Percentiles rank a stretch among this genome's conserved stretches.
Evolutionary conservation across 2,888 invertebrate species (phyloP).

Genomic region (Pollenia griseotomentosa): DNA sequence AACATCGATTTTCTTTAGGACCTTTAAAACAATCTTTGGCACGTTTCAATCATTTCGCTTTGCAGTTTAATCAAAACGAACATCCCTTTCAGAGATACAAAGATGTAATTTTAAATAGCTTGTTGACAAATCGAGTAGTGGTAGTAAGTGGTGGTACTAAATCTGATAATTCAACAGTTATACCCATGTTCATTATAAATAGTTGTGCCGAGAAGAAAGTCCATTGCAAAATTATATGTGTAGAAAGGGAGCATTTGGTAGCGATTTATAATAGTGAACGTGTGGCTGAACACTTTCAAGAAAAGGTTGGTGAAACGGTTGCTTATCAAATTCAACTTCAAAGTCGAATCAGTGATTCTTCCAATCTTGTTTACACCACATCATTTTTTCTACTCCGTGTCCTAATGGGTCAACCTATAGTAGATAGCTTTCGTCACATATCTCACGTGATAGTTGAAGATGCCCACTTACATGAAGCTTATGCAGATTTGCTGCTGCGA

Average conservation of each 20-base stretch:
- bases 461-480: conserved; percentile 95
- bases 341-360: conserved; percentile 77
- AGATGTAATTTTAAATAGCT: conserved; percentile 60
- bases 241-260: conserved; percentile 94
- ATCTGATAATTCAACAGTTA: conserved; percentile 95
- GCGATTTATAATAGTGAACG: conserved; percentile 95
- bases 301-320: conserved; percentile 88
- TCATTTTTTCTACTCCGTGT: conserved; percentile 87
- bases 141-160: conserved; percentile 95
- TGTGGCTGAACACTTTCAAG: conserved; percentile 88
- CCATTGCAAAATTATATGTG: conserved; percentile 93
- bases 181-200: conserved; percentile 95
- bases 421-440: conserved; percentile 77
- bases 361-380: conserved; percentile 78
- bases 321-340: conserved; percentile 84
- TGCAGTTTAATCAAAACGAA: conserved; percentile 53
- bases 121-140: conserved; percentile 88
- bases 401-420: conserved; percentile 90
- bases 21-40: conserved; percentile 75
- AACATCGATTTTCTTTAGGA: conserved; percentile 75
- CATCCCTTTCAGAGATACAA: conserved; percentile 63
- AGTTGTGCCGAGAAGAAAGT: conserved; percentile 87
- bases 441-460: conserved; percentile 96
- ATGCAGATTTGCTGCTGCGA: conserved; percentile 94
- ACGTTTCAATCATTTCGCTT: conserved; percentile 61